A percentile compares a stretch with the other conserved stretches of the same genome.
Evolutionary conservation across 2,888 invertebrate species (phyloP).

Genomic region (Mayetiola destructor): DNA sequence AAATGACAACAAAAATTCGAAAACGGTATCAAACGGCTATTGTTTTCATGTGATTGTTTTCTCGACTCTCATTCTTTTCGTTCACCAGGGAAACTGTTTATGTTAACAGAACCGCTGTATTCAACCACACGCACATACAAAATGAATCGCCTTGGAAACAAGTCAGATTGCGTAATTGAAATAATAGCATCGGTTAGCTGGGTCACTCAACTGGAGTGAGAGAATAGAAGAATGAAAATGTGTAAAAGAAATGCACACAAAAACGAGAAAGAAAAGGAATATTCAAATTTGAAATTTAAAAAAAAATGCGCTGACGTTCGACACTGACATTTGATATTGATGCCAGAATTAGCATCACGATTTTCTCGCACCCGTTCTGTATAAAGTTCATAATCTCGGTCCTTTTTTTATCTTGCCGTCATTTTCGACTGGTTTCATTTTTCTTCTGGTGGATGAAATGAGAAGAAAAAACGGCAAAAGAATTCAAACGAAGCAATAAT

Average conservation of each 20-base stretch:
- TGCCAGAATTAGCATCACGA: constrained; percentile 1
- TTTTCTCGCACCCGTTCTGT: not conserved
- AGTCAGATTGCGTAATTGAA: constrained; percentile 12
- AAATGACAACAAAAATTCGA: constrained; percentile 5
- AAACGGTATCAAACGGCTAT: constrained; percentile 2
- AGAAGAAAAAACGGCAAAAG: no score
- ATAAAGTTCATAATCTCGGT: constrained; percentile 1
- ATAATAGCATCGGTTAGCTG: constrained; percentile 1
- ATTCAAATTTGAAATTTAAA: not conserved
- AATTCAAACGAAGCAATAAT: no score
- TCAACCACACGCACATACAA: not conserved
- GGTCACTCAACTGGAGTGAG: constrained; percentile 7
- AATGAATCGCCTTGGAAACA: not conserved
- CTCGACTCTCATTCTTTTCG: not conserved
- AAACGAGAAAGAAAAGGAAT: not conserved
- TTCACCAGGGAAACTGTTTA: not conserved
- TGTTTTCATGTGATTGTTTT: not conserved
- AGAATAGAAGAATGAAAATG: no score
- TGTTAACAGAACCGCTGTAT: constrained; percentile 10
- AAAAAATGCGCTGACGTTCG: no score
- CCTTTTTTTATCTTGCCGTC: not conserved
- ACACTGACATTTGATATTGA: constrained; percentile 12
- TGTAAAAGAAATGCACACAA: not conserved
- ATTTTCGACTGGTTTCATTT: not conserved
- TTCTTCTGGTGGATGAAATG: not conserved